Conservation (phyloP, 1,140 invertebrate species). For the Lasioglossum albipes region DNA sequence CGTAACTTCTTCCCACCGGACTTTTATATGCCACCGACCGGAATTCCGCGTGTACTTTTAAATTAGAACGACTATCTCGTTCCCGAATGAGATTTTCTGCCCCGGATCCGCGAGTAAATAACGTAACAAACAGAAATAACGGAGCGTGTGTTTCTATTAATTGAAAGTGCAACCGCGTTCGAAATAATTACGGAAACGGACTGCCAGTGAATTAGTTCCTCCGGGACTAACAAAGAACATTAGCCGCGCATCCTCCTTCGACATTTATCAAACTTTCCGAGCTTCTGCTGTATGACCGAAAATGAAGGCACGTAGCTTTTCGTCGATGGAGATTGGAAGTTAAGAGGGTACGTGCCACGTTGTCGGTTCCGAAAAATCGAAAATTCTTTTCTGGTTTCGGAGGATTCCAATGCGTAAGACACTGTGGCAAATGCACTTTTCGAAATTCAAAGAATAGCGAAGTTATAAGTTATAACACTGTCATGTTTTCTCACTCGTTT, state of each 20-base stretch:
- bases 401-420: no score
- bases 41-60: conserved; percentile 19
- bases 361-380: no score
- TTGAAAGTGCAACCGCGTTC: neutral
- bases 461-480: no score
- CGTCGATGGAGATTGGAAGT: no score
- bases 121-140: neutral
- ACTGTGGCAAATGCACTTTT: no score
- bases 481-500: no score
- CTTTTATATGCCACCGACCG: conserved; percentile 12
- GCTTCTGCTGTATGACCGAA: no score
- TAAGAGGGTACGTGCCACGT: no score
- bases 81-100: neutral
- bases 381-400: no score
- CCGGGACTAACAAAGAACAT: neutral
- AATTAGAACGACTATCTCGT: conserved; percentile 22
- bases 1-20: conserved; percentile 17
- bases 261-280: no score
- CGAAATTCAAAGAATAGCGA: no score
- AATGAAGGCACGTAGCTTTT: no score
- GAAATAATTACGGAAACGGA: neutral
- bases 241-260: neutral
- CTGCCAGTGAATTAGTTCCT: neutral
- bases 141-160: neutral
- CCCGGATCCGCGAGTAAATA: neutral